Base-by-base conservation (phyloP, 2,888 invertebrate species). In the Drosophila barbarae region DNA sequence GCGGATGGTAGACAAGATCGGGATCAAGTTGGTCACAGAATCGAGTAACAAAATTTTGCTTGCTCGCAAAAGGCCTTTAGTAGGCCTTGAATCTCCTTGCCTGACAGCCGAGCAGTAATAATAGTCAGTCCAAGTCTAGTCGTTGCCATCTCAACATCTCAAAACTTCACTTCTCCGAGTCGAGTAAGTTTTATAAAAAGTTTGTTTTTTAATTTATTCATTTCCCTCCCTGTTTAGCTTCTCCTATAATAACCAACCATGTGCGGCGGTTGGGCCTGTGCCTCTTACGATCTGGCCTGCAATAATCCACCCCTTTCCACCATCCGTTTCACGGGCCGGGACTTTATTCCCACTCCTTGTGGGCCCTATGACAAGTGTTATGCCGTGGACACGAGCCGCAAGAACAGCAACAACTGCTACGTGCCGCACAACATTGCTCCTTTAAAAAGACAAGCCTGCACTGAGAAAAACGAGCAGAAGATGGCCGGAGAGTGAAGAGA, bases 191-290 rank as follows among this genome's bases (percentile, higher is more conserved):
- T 28, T 52, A 30, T 6, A 18, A 18, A 18, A 18, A 18, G 1
- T 18, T 18, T 23, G 18, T 12, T 28, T 3, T 47, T 44, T 5
- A 13, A 18, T 26, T 21, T 2, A 4, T 9, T 8, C 4, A 10
- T n/a, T 18, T 7, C 13, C 1, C 5, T 10, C 8, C 18, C 26
- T 15, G 7, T 7, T n/a, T 12, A 68, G 69, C 50, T 30, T 1
- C n/a, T 13, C 13, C 35, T 2, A n/a, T n/a, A 35, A 13, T 5
- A 18, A 7, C 18, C 32, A 55, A 59, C 38, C 38, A 79, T 79
- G 83, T 79, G 78, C 54, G 78, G 83, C 18, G 85, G 78, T 51
- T 84, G 78, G 85, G 79, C 78, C 0, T 79, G 78, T 53, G 82
- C 79, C 41, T 79, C 83, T 0, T 79, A 71, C n/a, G 46, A 61